Percentiles rank a stretch among this genome's conserved stretches.
Evolutionary conservation across 2,888 invertebrate species (phyloP).

Genomic region (Pammene fasciana): DNA sequence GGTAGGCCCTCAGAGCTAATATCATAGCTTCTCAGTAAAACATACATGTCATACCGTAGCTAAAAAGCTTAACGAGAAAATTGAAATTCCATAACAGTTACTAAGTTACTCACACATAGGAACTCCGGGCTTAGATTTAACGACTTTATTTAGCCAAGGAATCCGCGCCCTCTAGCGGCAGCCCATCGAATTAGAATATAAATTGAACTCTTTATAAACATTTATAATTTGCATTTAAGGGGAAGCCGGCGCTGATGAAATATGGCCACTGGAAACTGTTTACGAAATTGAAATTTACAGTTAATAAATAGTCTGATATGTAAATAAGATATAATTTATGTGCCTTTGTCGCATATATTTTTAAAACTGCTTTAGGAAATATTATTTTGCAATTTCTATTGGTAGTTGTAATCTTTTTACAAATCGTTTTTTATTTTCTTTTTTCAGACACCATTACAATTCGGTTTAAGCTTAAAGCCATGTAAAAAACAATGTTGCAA

Average conservation of each 20-base stretch:
- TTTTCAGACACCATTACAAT: no score
- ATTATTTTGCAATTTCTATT: not conserved
- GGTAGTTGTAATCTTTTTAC: no score
- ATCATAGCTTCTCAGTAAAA: no score
- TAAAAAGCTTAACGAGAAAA: not conserved
- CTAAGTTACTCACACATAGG: conserved; percentile 12
- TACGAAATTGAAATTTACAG: conserved; percentile 4
- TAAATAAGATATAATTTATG: not conserved
- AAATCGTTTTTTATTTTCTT: no score
- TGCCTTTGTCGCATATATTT: conserved; percentile 1
- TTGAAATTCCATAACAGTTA: conserved; percentile 21
- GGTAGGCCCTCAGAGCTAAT: no score
- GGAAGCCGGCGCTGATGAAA: conserved; percentile 38
- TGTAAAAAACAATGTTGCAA: no score
- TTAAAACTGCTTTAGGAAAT: not conserved
- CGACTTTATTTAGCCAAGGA: conserved; percentile 60
- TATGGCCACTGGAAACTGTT: not conserved
- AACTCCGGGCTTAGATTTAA: conserved; percentile 31
- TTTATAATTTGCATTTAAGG: conserved; percentile 79
- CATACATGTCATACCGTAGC: no score
- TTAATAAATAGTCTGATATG: conserved; percentile 15
- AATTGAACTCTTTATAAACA: conserved; percentile 80
- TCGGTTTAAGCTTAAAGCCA: no score
- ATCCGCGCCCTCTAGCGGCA: conserved; percentile 63
- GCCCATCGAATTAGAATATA: conserved; percentile 77